Conservation (phyloP, 2,888 invertebrate genomes). For the Dryobota labecula region DNA sequence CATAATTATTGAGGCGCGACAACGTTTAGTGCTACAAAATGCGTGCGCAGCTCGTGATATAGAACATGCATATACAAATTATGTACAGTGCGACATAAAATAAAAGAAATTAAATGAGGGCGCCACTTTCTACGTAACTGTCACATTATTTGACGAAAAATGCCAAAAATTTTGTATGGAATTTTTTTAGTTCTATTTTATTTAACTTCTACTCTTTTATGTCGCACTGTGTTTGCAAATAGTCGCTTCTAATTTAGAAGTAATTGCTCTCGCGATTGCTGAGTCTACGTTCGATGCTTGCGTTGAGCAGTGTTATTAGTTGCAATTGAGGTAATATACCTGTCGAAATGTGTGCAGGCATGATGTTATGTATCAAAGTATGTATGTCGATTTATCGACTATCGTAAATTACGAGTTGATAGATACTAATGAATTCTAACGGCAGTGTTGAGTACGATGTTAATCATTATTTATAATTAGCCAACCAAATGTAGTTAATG, state of each 20-base stretch:
- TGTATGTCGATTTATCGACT: neutral
- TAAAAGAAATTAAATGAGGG: no score
- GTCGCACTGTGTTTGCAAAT: no score
- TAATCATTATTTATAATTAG: conserved; percentile 17
- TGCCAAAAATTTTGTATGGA: no score
- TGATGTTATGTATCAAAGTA: neutral
- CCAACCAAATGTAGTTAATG: conserved; percentile 28
- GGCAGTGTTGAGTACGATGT: neutral
- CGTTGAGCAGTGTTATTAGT: neutral
- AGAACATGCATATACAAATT: neutral
- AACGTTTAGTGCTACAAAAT: conserved; percentile 24
- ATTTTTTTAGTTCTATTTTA: no score
- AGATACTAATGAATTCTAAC: neutral
- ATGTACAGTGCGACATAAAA: no score
- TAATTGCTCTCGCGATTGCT: neutral
- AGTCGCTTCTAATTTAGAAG: neutral
- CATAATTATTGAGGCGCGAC: conserved; percentile 21
- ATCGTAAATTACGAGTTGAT: conserved; percentile 2
- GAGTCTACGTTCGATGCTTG: no score
- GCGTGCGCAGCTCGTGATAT: neutral
- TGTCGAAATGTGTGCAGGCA: neutral
- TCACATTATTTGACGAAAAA: no score
- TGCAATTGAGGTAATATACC: neutral
- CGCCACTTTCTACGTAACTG: no score
- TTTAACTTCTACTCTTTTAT: no score